These are phyloP conservation scores for Hypotaenidia okinawae DNA, from an alignment of 2,797 vertebrate genomes.

Conservation along the genomic window DNA sequence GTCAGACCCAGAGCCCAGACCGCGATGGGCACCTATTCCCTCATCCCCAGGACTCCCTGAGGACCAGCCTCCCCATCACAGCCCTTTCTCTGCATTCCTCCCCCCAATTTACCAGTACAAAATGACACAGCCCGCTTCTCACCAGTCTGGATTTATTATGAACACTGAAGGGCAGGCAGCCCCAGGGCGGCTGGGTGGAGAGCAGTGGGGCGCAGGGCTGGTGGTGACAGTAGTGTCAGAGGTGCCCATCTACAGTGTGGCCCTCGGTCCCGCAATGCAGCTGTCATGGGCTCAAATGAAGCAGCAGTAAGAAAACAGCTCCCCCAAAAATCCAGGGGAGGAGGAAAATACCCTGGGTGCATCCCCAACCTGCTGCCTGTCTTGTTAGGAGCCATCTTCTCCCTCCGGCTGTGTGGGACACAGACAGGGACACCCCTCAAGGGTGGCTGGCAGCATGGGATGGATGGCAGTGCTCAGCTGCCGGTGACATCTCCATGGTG, in stretches of 20 bases:
- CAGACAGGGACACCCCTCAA: not conserved
- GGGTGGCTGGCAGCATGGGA: not conserved
- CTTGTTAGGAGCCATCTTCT: accelerated
- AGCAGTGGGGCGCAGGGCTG: not conserved
- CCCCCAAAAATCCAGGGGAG: not conserved
- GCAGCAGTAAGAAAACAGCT: not conserved
- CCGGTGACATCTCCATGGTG: accelerated
- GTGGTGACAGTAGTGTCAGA: not conserved
- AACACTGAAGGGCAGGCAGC: not conserved
- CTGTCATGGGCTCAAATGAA: accelerated
- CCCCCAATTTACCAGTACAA: not conserved
- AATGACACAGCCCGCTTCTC: not conserved
- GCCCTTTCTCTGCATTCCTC: not conserved
- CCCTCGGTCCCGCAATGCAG: not conserved
- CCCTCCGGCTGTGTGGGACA: accelerated
- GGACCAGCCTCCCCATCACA: not conserved
- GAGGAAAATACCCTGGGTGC: accelerated
- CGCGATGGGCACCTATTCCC: not conserved
- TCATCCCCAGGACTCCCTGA: accelerated
- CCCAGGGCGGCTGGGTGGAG: not conserved
- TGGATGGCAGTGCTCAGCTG: not conserved
- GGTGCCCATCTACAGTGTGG: not conserved
- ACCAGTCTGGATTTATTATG: constrained; percentile 34
- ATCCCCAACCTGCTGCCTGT: not conserved
- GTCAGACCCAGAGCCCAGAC: not conserved